Evolutionary conservation across 2,113 vertebrate genomes (phyloP), one percentile per base, ranked within the genome.

Genomic region (Charadrius vociferus): DNA sequence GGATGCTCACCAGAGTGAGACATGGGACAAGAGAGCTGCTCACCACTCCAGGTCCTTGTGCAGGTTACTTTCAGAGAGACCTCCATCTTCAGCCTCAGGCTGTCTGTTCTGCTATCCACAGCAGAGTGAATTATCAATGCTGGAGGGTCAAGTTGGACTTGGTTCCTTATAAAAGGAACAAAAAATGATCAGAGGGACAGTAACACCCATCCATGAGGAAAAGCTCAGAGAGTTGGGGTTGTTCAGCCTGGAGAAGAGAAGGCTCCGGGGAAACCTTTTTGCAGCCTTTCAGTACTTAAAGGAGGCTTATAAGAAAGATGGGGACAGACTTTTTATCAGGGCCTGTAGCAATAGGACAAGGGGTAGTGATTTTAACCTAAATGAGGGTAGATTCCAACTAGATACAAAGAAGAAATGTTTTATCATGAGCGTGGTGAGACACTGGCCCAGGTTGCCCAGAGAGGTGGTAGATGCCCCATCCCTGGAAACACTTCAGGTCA

Each of bases 181-280:
- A 68, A 65, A 84, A n/a, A 8, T 5, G 2, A 10, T n/a, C 12
- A 12, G 39, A 23, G 19, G 32, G 36, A 6, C 47, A 39, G 32
- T 30, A 58, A 3, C 14, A 20, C 13, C 18, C 45, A 45, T 45
- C n/a, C 63, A 0, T 6, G 29, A 70, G 10, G 41, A 32, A 21
- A 41, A 49, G 3, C 32, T 45, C n/a, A 32, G 49, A 27, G n/a
- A 50, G 4, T 20, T 56, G 36, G 26, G 39, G 22, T 17, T 70
- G 16, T 41, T 79, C 29, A 39, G 13, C 19, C 34, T 73, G 34
- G 37, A 34, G 34, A 37, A n/a, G 34, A 73, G 34, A 53, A 47
- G 39, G 45, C 24, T 61, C 16, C 0, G 0, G 11, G 17, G 14
- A 27, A 20, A 68, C 24, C 37, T 67, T 30, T 2, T 0, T 8